Percentiles rank a stretch among this genome's conserved stretches.
Conservation (phyloP, 2,888 invertebrate genomes). For the Drosophila eohydei region DNA sequence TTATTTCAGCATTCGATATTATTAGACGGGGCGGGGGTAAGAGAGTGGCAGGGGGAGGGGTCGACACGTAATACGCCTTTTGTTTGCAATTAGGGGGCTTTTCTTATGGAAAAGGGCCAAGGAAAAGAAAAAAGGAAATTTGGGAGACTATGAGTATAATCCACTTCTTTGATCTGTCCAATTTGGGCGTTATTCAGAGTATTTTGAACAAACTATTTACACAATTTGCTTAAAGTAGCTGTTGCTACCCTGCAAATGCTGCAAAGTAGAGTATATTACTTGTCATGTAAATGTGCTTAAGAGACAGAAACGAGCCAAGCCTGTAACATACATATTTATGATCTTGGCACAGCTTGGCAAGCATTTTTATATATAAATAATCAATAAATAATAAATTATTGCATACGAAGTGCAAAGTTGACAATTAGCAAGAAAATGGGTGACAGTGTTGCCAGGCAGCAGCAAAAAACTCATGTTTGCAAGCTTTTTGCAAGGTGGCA, state of each 20-base stretch:
- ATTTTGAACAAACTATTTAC: conserved; percentile 32
- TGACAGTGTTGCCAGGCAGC: background rate
- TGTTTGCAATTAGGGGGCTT: conserved; percentile 58
- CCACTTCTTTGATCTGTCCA: conserved; percentile 20
- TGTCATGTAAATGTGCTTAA: too few species aligned
- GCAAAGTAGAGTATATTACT: too few species aligned
- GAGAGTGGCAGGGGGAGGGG: background rate
- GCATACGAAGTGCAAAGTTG: too few species aligned
- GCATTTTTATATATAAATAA: too few species aligned
- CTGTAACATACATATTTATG: too few species aligned
- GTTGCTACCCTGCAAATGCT: background rate
- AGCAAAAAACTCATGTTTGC: background rate
- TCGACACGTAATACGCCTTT: conserved; percentile 15
- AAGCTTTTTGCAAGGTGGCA: conserved; percentile 10
- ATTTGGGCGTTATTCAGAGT: conserved; percentile 37
- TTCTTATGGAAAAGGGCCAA: conserved; percentile 2
- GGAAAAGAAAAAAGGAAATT: background rate
- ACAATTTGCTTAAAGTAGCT: background rate
- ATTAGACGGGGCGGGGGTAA: background rate
- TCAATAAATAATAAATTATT: too few species aligned
- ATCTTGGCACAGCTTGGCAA: too few species aligned
- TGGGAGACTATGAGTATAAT: background rate
- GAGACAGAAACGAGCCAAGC: too few species aligned
- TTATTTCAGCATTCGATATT: conserved; percentile 50
- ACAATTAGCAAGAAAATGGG: too few species aligned